Evolutionary conservation across 2,797 vertebrate species (phyloP), one percentile per base, ranked within the genome.

Genomic region (Rhodeus uyekii): DNA sequence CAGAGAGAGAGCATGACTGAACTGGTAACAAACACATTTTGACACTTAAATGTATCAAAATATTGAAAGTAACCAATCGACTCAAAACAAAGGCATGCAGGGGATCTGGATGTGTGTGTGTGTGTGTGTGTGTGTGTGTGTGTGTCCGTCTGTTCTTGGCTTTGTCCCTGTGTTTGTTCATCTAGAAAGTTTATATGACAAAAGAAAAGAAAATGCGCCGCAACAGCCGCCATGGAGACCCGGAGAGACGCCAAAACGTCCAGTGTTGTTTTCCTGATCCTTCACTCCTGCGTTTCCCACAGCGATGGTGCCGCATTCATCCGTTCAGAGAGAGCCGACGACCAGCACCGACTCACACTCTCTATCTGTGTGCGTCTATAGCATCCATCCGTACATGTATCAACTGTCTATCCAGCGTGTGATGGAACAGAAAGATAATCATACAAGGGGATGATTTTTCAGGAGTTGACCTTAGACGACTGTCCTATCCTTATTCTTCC

Each of bases 161-260:
- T 76, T 60, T 74, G 78, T 61, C 58, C 39, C 14, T n/a, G 42
- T 75, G 13, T 67, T 81, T 71, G 69, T 55, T 39, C 12, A 61
- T 65, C 39, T 82, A 8, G 16, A 68, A 78, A 83, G 42, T 81
- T 69, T 19, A 83, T 75, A 53, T 22, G 8, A 61, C 78, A 80
- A 76, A 82, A 80, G 69, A 64, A 76, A 84, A 88, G 79, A 86
- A 85, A n/a, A 80, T 55, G 82, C 84, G 72, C 73, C 82, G 80
- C 91, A 67, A 69, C 77, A 83, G 75, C 76, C 86, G 73, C 92
- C 91, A 91, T 92, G 91, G 92, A 88, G 90, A 92, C 86, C 67
- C 69, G 16, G 79, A 88, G 85, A 86, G 85, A 29, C 76, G 90
- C 90, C 90, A 91, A 91, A 90, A 81, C 87, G 84, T 82, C 78